These are phyloP conservation scores for Ceratina japonica DNA, from an alignment of 1,140 invertebrate genomes.

Conservation along the genomic window DNA sequence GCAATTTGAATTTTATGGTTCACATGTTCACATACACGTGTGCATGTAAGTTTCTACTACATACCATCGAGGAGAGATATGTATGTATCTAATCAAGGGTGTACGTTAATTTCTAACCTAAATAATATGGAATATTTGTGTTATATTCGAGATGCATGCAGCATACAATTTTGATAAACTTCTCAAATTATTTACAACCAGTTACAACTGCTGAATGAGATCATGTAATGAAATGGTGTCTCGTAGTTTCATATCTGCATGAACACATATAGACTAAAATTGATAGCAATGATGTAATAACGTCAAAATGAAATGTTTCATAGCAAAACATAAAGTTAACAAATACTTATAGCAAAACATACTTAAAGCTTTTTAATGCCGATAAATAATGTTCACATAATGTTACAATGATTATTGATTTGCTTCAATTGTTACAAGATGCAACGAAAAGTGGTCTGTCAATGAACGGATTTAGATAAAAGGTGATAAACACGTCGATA, in stretches of 20 bases:
- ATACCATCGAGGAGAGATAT: neutral
- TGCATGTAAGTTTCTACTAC: neutral
- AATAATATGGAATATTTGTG: constrained; percentile 22
- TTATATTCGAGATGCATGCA: constrained; percentile 16
- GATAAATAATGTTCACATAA: neutral
- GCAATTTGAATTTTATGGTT: constrained; percentile 1
- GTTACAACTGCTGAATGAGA: neutral
- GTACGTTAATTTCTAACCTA: constrained; percentile 43
- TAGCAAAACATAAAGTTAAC: neutral
- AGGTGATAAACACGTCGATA: constrained; percentile 30
- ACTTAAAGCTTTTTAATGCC: neutral
- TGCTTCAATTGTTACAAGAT: neutral
- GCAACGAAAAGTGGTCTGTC: constrained; percentile 1
- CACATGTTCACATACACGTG: neutral
- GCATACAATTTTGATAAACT: neutral
- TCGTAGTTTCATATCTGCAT: neutral
- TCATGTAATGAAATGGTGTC: constrained; percentile 14
- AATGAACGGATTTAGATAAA: neutral
- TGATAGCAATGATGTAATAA: constrained; percentile 33
- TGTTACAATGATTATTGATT: neutral
- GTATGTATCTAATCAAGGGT: neutral
- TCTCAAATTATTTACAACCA: constrained; percentile 1
- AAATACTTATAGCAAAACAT: neutral
- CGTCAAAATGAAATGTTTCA: neutral
- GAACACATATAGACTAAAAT: constrained; percentile 1